These are phyloP conservation scores for Lithosia quadra DNA, from an alignment of 2,888 invertebrate species.

Conservation along the genomic window DNA sequence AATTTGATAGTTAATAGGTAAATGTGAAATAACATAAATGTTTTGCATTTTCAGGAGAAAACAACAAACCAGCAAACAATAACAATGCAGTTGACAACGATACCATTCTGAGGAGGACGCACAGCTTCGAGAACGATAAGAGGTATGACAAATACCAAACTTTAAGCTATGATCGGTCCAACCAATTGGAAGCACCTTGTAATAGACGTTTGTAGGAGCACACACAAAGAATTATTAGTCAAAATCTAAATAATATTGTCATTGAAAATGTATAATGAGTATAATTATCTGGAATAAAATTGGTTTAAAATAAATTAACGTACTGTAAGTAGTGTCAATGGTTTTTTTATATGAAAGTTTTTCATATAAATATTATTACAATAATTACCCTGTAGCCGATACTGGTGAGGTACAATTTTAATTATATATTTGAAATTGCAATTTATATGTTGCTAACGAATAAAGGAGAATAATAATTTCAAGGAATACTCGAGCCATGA, in stretches of 20 bases:
- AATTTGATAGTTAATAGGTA: no score
- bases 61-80: slow-evolving; percentile 80
- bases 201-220: neutral
- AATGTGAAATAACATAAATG: neutral
- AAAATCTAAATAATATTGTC: neutral
- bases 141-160: slow-evolving; percentile 85
- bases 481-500: no score
- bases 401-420: no score
- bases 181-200: neutral
- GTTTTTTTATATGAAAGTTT: neutral
- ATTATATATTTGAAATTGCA: no score
- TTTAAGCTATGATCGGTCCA: neutral
- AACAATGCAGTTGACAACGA: slow-evolving; percentile 74
- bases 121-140: slow-evolving; percentile 95
- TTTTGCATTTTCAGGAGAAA: slow-evolving; percentile 62
- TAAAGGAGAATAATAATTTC: no score
- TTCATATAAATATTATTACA: no score
- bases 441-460: no score
- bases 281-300: neutral
- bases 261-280: neutral
- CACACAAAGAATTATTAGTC: neutral
- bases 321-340: no score
- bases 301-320: no score
- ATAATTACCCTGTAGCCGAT: no score
- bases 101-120: slow-evolving; percentile 91